phyloP scores from a whole-genome alignment of 2,797 vertebrate genomes.

The Tauraco hartlaubi region DNA sequence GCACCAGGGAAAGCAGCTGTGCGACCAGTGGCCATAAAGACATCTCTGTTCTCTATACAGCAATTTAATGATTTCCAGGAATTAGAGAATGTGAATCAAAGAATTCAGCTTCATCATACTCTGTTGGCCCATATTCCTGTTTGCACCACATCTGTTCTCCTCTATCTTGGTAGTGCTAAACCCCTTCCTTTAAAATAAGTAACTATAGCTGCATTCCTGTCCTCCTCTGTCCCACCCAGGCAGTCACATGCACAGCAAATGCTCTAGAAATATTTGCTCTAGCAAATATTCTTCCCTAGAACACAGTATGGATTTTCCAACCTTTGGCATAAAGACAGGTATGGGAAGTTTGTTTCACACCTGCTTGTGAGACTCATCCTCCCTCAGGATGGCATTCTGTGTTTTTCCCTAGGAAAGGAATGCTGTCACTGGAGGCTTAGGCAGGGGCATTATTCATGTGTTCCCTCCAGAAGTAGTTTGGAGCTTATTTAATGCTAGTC shows the following conservation, averaged over 20 bases:
- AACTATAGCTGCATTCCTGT: not conserved
- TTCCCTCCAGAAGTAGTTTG: not conserved
- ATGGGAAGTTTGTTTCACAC: not conserved
- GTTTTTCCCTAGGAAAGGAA: not conserved
- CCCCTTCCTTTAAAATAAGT: not conserved
- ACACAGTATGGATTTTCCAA: not conserved
- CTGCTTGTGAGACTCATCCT: not conserved
- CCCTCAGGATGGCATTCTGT: fast-evolving
- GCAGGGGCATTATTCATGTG: not conserved
- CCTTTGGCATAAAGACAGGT: not conserved
- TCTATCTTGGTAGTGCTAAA: not conserved
- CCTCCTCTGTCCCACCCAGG: not conserved
- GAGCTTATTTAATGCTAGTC: not conserved
- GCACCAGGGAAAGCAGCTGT: not conserved
- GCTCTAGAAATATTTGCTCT: not conserved
- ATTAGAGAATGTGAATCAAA: not conserved
- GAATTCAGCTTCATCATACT: not conserved
- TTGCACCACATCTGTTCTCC: not conserved
- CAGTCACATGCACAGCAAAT: not conserved
- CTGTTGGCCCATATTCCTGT: not conserved
- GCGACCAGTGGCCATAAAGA: not conserved
- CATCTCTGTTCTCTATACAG: not conserved
- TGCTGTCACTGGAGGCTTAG: not conserved
- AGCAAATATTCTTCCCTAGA: not conserved
- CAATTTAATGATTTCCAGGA: not conserved